Evolutionary conservation across 1,140 invertebrate species (phyloP), one percentile per base, ranked within the genome.

Genomic region (Andrena cerasifolii): DNA sequence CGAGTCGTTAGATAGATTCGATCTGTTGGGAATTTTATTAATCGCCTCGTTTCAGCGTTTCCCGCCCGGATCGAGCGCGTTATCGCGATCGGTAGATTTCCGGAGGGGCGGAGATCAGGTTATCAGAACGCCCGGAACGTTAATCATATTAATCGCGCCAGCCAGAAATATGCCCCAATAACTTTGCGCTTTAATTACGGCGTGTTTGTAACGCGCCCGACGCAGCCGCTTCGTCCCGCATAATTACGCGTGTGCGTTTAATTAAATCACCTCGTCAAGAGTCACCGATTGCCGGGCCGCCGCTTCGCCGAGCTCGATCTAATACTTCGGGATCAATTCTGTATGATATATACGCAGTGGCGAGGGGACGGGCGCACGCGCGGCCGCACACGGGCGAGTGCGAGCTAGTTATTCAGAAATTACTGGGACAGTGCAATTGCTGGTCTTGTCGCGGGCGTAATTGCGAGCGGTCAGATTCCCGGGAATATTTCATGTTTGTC

Each of bases 101-200:
- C 45, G 18, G 51, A 14, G 10, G 16, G 0, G 7, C 16, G 16
- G 16, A n/a, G 43, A 59, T 61, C 40, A 14, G 16, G 53, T 63
- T 63, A 53, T 63, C 63, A 26, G 47, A 74, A 54, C 14, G n/a
- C 10, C 14, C 24, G 16, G 8, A 0, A 31, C 36, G 40, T 49
- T 47, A 36, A 49, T 68, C 40, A 36, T 58, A 59, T 40, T 58
- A 76, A 76, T 76, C 14, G 8, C 12, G 31, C 8, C 6, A n/a
- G 33, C 4, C 21, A 68, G 73, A 76, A 76, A 68, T 76, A 76
- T 67, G 71, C 61, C 40, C 14, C 47, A 31, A 74, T 74, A 74
- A 74, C 36, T 74, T 56, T 6, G 18, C 40, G 53, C 73, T 76
- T 76, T 68, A 76, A 76, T 76, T 58, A 68, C 63, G 40, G 16